Base-by-base conservation (phyloP, 2,888 invertebrate genomes). In the Blastobasis lacticolella region DNA sequence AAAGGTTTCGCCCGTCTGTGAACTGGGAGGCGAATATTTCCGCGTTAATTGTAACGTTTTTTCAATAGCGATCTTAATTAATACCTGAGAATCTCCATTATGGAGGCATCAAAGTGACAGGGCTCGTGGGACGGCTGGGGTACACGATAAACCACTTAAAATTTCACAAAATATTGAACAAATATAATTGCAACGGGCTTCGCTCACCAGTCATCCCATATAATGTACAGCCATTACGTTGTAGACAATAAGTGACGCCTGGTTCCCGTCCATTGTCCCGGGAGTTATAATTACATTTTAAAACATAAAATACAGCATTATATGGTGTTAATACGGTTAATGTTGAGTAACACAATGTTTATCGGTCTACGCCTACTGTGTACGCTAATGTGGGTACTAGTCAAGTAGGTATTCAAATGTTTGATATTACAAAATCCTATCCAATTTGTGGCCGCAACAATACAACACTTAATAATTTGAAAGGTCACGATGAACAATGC, bases 241-340 rank as follows among this genome's bases (percentile, higher is more conserved):
- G 42, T 42, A 42, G 73, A 83, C 83, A 86, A 85, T 82, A 80
- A 73, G 64, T 59, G 60, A 53, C 66, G 70, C 69, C 71, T 68
- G 64, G 78, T 85, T 85, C 82, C 79, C 82, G 77, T 69, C 81
- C 74, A 85, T 84, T 83, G 84, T 84, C 78, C 77, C 73, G 76
- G 69, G 73, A 8, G 73, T 76, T 67, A 71, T 80, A 78, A 82
- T 82, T 79, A 77, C 71, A 75, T 74, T 82, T 81, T 80, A 73
- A 75, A 77, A 75, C 77, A 73, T 78, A 73, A 81, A 79, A 80
- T 80, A 81, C 81, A 80, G 67, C 66, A 72, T 76, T 73, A 76
- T 75, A 66, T 66, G 62, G 67, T 75, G 75, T 70, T 84, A 83
- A 83, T 78, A 80, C 80, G 81, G 79, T 84, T 76, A 78, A 66